Evolutionary conservation across 2,113 vertebrate genomes (phyloP), one percentile per base, ranked within the genome.

Genomic region (Hippocampus zosterae): DNA sequence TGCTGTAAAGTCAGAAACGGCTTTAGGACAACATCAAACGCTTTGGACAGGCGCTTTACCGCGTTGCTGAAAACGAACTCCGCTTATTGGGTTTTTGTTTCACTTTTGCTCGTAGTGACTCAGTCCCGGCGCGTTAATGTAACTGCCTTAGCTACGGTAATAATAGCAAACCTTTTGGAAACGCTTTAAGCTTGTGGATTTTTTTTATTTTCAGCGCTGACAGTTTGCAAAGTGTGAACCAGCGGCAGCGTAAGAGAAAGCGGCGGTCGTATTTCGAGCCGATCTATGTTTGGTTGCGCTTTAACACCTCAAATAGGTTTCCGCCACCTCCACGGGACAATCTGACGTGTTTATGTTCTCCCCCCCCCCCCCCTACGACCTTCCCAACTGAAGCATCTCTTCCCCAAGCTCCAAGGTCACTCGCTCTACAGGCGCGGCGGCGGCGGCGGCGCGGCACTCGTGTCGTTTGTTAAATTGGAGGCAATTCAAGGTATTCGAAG

Each of bases 191-290:
- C 55, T 5, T 6, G 21, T 71, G 16, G 1, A 21, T 50, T 50
- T 50, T 48, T 48, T 18, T 48, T 1, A 8, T 19, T 21, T 21
- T 8, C 50, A 2, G 64, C 74, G 56, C 55, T 83, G 73, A 78
- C 78, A 81, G 72, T 74, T 83, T 81, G 5, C 74, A 67, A 53
- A 52, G 72, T 53, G 82, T 16, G 18, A 19, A 50, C 48, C 18
- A 57, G 78, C 55, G n/a, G 12, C 15, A 29, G 27, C 6, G 23
- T 57, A 57, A 57, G 9, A 23, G 68, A 75, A 74, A 66, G 16
- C 72, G 69, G 77, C 64, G 69, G 67, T 41, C 41, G 37, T 64
- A 56, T 79, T 68, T 63, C 61, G 72, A 69, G 33, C 56, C 68
- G 37, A 19, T 59, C 56, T 42, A 53, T 69, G 57, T 76, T 52